Conservation (phyloP, 2,797 vertebrate species). For the Fistularia commersonii region DNA sequence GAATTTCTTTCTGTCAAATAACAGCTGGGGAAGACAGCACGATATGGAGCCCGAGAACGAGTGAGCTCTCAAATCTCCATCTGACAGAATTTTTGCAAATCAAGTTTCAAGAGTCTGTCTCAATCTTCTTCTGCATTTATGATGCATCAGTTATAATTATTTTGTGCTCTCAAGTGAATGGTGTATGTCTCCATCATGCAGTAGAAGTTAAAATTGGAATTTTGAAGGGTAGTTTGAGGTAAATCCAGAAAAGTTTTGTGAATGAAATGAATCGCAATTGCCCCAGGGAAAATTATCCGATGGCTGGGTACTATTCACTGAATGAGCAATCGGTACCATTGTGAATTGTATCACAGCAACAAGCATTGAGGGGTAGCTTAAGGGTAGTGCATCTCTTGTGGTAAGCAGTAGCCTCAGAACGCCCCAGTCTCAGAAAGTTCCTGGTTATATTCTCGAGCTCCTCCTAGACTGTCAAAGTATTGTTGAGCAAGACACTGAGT, state of each 20-base stretch:
- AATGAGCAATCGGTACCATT: slow-evolving; percentile 15
- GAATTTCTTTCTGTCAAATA: slow-evolving; percentile 69
- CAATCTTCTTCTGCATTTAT: slow-evolving; percentile 51
- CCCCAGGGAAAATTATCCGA: slow-evolving; percentile 28
- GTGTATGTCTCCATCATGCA: slow-evolving; percentile 45
- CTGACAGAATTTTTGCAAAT: slow-evolving; percentile 70
- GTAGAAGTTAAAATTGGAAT: slow-evolving; percentile 36
- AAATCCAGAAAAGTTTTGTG: slow-evolving; percentile 35
- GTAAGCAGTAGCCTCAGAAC: too few species aligned
- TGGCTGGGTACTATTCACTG: slow-evolving; percentile 38
- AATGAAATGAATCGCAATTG: slow-evolving; percentile 50
- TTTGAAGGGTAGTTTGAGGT: slow-evolving; percentile 31
- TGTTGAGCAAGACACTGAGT: too few species aligned
- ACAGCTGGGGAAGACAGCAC: slow-evolving; percentile 72
- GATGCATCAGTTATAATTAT: slow-evolving; percentile 63
- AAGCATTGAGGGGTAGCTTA: too few species aligned
- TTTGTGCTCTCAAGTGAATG: slow-evolving; percentile 50
- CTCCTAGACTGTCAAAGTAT: too few species aligned
- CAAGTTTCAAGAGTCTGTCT: slow-evolving; percentile 57
- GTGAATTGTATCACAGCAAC: background rate
- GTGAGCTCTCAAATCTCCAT: slow-evolving; percentile 69
- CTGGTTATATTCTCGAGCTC: too few species aligned
- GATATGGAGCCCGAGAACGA: slow-evolving; percentile 66
- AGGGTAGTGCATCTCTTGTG: too few species aligned
- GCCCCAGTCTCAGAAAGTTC: too few species aligned